These are phyloP conservation scores for Philonicus albiceps DNA, from an alignment of 2,888 invertebrate species.

Conservation along the genomic window DNA sequence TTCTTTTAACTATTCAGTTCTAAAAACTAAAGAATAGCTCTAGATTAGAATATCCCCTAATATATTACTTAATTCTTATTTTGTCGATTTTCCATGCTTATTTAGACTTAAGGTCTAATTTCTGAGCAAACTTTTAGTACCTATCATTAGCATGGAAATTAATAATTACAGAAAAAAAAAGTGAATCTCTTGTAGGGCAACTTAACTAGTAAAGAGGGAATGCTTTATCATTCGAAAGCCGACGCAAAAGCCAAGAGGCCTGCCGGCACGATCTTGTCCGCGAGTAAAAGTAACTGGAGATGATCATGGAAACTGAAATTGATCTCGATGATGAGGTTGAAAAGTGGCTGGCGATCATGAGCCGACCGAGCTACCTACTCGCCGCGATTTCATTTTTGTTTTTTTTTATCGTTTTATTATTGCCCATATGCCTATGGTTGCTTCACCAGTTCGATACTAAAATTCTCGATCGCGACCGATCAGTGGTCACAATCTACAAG, in stretches of 20 bases:
- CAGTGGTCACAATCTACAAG: slow-evolving; percentile 36
- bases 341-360: background rate
- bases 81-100: too few species aligned
- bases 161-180: background rate
- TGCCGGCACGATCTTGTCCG: background rate
- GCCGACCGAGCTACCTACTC: slow-evolving; percentile 20
- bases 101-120: too few species aligned
- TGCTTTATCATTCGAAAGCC: background rate
- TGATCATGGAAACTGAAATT: slow-evolving; percentile 24
- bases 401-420: background rate
- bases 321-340: slow-evolving; percentile 26
- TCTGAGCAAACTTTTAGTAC: too few species aligned
- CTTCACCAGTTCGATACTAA: slow-evolving; percentile 15
- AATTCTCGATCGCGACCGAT: slow-evolving; percentile 20
- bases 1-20: too few species aligned
- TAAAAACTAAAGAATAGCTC: too few species aligned
- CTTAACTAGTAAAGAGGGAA: background rate
- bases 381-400: background rate
- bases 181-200: background rate
- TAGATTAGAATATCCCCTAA: too few species aligned
- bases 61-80: too few species aligned
- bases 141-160: background rate
- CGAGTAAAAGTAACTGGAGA: slow-evolving; percentile 2
- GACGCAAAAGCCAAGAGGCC: background rate
- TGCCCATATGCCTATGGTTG: background rate